Percentiles rank a stretch among this genome's conserved stretches.
These are phyloP conservation scores for Lagenorhynchus albirostris DNA, from an alignment of 2,113 vertebrate genomes.

Conservation along the genomic window DNA sequence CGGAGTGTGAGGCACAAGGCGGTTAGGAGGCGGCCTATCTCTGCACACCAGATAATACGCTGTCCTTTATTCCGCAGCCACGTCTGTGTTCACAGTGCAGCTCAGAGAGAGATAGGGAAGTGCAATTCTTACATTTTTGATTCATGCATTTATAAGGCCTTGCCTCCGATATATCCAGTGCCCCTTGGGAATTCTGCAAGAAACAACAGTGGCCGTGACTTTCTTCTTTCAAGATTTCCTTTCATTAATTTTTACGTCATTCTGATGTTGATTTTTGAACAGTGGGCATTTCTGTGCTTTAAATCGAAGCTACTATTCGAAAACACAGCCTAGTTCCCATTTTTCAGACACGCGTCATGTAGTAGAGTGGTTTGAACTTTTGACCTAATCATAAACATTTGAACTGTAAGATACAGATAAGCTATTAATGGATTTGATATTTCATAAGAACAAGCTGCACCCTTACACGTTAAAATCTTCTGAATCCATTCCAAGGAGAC, in stretches of 20 bases:
- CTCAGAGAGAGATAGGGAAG: background rate
- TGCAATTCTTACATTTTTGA: background rate
- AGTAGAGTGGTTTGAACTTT: background rate
- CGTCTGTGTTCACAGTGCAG: background rate
- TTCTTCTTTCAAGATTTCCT: background rate
- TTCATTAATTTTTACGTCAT: background rate
- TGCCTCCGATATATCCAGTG: background rate
- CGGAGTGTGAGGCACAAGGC: constrained; percentile 54
- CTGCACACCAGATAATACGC: constrained; percentile 68
- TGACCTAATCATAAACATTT: background rate
- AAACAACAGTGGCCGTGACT: background rate
- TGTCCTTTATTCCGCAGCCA: background rate
- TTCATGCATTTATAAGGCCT: background rate
- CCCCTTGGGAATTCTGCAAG: background rate
- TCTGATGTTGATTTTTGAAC: background rate
- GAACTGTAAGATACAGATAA: constrained; percentile 1
- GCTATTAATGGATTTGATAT: background rate
- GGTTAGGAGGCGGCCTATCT: constrained; percentile 70
- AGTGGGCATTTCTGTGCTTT: background rate
- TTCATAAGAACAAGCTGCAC: background rate
- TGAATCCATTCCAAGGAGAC: background rate
- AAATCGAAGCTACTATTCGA: background rate
- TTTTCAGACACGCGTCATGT: background rate
- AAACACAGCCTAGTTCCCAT: background rate
- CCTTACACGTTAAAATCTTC: background rate